phyloP scores from a whole-genome alignment of 1,140 invertebrate genomes.

The Micrasema minimum region DNA sequence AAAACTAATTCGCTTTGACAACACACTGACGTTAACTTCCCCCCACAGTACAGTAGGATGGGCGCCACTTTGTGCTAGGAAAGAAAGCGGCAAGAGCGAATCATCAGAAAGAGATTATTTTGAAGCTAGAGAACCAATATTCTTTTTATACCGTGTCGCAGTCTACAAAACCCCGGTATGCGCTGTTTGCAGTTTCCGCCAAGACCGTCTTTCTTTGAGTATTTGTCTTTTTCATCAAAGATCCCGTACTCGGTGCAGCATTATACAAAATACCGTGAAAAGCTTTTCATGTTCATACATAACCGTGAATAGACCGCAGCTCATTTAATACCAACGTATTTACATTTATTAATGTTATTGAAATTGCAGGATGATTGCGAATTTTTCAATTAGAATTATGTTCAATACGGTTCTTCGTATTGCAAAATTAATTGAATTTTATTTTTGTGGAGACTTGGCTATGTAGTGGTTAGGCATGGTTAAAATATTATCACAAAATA shows the following conservation, averaged over 20 bases:
- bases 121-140: conserved; percentile 26
- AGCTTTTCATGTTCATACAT: too few relatives aligned
- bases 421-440: too few relatives aligned
- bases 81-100: conserved; percentile 20
- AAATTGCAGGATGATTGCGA: too few relatives aligned
- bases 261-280: too few relatives aligned
- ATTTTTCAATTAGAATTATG: too few relatives aligned
- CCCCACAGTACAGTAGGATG: neutral
- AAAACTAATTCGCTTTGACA: conserved; percentile 54
- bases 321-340: too few relatives aligned
- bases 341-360: too few relatives aligned
- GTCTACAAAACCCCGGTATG: neutral
- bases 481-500: too few relatives aligned
- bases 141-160: conserved; percentile 1
- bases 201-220: neutral
- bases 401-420: too few relatives aligned
- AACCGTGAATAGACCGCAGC: too few relatives aligned
- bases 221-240: neutral
- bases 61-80: conserved; percentile 30
- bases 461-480: too few relatives aligned
- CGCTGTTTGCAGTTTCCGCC: neutral
- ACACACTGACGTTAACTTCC: conserved; percentile 52
- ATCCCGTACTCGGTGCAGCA: neutral
- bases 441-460: too few relatives aligned
- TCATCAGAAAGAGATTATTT: conserved; percentile 44